These are phyloP conservation scores for Hyaena hyaena DNA, from an alignment of 2,113 vertebrate genomes.

Conservation along the genomic window DNA sequence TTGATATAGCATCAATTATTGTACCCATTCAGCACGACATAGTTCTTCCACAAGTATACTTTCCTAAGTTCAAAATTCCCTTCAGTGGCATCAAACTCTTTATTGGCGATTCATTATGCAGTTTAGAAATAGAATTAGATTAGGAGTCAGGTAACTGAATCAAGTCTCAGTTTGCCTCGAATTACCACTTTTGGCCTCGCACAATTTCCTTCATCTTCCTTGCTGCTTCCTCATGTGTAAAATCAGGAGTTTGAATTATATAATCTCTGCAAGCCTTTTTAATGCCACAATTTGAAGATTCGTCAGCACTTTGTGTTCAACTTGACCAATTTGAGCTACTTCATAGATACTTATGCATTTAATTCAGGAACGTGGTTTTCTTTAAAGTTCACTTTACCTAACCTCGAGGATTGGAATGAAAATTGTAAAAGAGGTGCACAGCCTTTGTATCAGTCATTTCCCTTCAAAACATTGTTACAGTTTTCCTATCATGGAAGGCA, in stretches of 20 bases:
- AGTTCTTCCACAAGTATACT: background rate
- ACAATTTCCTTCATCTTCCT: background rate
- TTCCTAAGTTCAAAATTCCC: background rate
- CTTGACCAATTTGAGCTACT: background rate
- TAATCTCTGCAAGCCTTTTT: background rate
- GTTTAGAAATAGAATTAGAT: constrained; percentile 11
- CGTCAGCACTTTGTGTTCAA: background rate
- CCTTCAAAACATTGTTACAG: background rate
- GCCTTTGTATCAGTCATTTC: background rate
- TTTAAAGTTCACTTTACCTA: constrained; percentile 23
- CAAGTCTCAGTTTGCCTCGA: background rate
- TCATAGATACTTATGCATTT: background rate
- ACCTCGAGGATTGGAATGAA: background rate
- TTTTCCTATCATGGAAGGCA: background rate
- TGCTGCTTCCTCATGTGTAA: background rate
- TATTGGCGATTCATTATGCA: background rate
- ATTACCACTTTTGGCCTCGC: background rate
- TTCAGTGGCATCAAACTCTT: background rate
- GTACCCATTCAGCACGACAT: background rate
- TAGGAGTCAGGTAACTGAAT: background rate
- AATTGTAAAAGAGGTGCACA: background rate
- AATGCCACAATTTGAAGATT: background rate
- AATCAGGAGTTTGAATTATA: background rate
- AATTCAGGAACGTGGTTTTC: background rate
- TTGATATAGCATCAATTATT: background rate